phyloP scores from a whole-genome alignment of 2,113 vertebrate species.

The Thalassoma bifasciatum region DNA sequence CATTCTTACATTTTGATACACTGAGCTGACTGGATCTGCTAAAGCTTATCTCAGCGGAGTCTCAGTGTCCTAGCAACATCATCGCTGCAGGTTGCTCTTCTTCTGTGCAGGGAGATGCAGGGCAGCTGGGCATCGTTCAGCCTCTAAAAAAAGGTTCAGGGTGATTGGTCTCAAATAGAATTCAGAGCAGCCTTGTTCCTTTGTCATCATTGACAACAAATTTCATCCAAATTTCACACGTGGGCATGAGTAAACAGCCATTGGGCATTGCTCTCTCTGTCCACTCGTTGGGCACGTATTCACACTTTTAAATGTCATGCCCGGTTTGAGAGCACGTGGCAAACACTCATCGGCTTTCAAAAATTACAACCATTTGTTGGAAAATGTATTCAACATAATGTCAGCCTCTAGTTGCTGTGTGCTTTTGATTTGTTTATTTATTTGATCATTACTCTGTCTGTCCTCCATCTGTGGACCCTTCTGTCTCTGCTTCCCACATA shows the following conservation, averaged over 20 bases:
- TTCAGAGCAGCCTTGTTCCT: slow-evolving; percentile 8
- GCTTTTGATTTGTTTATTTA: slow-evolving; percentile 56
- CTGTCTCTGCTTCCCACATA: slow-evolving; percentile 70
- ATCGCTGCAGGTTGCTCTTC: slow-evolving; percentile 5
- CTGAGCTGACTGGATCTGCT: not conserved
- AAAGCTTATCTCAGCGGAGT: slow-evolving; percentile 4
- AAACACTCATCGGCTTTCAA: slow-evolving; percentile 12
- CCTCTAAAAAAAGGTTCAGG: not conserved
- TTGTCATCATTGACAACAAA: not conserved
- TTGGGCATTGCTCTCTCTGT: slow-evolving; percentile 12
- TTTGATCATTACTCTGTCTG: slow-evolving; percentile 55
- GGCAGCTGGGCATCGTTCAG: not conserved
- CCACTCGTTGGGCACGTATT: slow-evolving; percentile 19
- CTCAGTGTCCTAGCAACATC: slow-evolving; percentile 54
- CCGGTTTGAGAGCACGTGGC: slow-evolving; percentile 8
- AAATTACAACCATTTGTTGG: slow-evolving; percentile 11
- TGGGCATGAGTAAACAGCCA: slow-evolving; percentile 11
- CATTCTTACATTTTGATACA: not conserved
- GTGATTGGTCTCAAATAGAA: slow-evolving; percentile 12
- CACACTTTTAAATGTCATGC: slow-evolving; percentile 45
- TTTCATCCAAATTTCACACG: slow-evolving; percentile 9
- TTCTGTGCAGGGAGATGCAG: slow-evolving; percentile 11
- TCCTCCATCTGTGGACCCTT: slow-evolving; percentile 66
- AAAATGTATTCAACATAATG: slow-evolving; percentile 20
- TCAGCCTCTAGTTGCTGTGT: slow-evolving; percentile 25